phyloP scores from a whole-genome alignment of 2,113 vertebrate species.

The Pollachius pollachius region DNA sequence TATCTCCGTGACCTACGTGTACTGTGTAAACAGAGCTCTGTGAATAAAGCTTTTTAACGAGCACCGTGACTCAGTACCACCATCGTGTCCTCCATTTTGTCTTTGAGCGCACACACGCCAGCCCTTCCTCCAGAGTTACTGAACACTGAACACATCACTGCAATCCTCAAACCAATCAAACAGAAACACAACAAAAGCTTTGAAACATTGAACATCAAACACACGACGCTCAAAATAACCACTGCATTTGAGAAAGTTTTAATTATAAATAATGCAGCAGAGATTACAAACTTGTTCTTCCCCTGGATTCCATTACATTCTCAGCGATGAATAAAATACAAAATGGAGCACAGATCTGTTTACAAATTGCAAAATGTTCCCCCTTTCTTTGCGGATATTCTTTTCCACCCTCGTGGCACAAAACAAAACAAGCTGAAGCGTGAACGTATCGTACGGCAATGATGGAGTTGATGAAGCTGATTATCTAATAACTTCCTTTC shows the following conservation, averaged over 20 bases:
- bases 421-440: background rate
- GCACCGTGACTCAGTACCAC: no score
- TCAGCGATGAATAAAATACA: constrained; percentile 22
- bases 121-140: no score
- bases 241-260: constrained; percentile 86
- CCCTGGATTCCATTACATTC: constrained; percentile 81
- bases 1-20: no score
- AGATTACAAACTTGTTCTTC: constrained; percentile 67
- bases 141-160: no score
- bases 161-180: background rate
- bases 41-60: no score
- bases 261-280: constrained; percentile 88
- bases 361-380: constrained; percentile 47
- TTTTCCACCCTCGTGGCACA: background rate
- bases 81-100: no score
- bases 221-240: background rate
- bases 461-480: background rate
- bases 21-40: no score
- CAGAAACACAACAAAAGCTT: background rate
- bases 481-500: background rate
- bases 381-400: background rate
- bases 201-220: background rate
- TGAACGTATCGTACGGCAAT: background rate
- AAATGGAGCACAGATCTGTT: constrained; percentile 55
- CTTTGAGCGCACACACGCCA: no score